phyloP scores from a whole-genome alignment of 1,140 invertebrate species.

The Drosophila trapezifrons region DNA sequence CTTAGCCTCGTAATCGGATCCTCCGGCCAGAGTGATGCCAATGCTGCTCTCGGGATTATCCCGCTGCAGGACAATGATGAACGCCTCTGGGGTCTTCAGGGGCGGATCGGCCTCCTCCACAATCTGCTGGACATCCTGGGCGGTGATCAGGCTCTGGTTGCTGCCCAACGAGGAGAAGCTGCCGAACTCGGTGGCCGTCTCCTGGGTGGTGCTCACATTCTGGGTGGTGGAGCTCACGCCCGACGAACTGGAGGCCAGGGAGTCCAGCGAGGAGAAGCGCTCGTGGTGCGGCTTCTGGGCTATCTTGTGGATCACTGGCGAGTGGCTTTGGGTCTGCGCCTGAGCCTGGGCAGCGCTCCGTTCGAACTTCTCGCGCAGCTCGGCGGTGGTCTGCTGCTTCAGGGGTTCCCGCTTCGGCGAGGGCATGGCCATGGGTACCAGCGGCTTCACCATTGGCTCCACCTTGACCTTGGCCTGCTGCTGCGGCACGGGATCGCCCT shows the following conservation, averaged over 20 bases:
- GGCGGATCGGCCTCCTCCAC: slow-evolving; percentile 84
- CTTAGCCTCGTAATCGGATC: slow-evolving; percentile 94
- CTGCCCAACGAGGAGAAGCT: slow-evolving; percentile 83
- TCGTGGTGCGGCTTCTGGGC: slow-evolving; percentile 74
- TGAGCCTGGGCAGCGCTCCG: slow-evolving; percentile 47
- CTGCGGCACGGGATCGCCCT: slow-evolving; percentile 61
- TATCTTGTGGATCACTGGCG: slow-evolving; percentile 31
- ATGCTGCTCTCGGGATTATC: slow-evolving; percentile 88
- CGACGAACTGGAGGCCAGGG: slow-evolving; percentile 81
- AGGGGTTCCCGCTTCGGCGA: slow-evolving; percentile 24
- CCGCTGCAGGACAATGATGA: slow-evolving; percentile 82
- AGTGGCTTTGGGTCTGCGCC: slow-evolving; percentile 36
- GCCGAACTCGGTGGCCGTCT: slow-evolving; percentile 81
- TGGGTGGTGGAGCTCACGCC: slow-evolving; percentile 81
- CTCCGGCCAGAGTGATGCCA: slow-evolving; percentile 94
- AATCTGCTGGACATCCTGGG: slow-evolving; percentile 83
- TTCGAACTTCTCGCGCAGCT: slow-evolving; percentile 82
- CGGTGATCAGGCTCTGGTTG: slow-evolving; percentile 83
- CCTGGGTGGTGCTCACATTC: slow-evolving; percentile 78
- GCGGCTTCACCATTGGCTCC: slow-evolving; percentile 49
- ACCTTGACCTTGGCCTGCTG: slow-evolving; percentile 57
- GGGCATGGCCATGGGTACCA: slow-evolving; percentile 21
- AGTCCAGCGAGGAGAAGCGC: slow-evolving; percentile 82
- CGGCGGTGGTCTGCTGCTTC: slow-evolving; percentile 69
- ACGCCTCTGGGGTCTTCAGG: slow-evolving; percentile 80